Percentiles rank a stretch among this genome's conserved stretches.
Conservation (phyloP, 2,888 invertebrate genomes). For the Argynnis bischoffii region DNA sequence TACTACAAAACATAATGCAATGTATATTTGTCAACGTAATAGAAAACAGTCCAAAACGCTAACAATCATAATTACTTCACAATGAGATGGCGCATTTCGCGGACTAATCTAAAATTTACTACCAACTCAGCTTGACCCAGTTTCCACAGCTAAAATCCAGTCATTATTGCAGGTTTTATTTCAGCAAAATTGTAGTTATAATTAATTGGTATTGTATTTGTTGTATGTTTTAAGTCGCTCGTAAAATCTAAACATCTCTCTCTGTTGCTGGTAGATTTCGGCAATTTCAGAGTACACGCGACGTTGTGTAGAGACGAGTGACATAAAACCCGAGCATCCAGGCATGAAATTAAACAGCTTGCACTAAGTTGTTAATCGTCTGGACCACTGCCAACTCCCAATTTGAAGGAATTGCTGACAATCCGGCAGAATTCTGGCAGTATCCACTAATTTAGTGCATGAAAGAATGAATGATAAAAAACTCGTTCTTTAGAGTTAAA, state of each 20-base stretch:
- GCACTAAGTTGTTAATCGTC: conserved; percentile 72
- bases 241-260: conserved; percentile 21
- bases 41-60: conserved; percentile 19
- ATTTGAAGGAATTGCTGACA: conserved; percentile 71
- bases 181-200: conserved; percentile 19
- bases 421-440: conserved; percentile 42
- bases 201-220: conserved; percentile 25
- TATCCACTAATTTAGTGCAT: conserved; percentile 41
- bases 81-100: conserved; percentile 31
- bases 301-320: conserved; percentile 27
- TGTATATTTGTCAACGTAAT: neutral
- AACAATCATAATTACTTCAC: conserved; percentile 26
- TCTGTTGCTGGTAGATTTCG: conserved; percentile 23
- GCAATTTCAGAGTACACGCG: conserved; percentile 17
- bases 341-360: conserved; percentile 71
- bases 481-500: conserved; percentile 16
- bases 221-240: conserved; percentile 17
- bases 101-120: conserved; percentile 32
- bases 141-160: conserved; percentile 25
- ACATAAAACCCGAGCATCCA: conserved; percentile 53
- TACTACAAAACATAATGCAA: too few species aligned
- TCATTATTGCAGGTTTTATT: conserved; percentile 26
- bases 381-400: conserved; percentile 67
- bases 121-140: conserved; percentile 30
- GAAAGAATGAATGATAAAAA: conserved; percentile 26